Evolutionary conservation across 2,113 vertebrate species (phyloP).

Genomic region (Dipodomys ordii): DNA sequence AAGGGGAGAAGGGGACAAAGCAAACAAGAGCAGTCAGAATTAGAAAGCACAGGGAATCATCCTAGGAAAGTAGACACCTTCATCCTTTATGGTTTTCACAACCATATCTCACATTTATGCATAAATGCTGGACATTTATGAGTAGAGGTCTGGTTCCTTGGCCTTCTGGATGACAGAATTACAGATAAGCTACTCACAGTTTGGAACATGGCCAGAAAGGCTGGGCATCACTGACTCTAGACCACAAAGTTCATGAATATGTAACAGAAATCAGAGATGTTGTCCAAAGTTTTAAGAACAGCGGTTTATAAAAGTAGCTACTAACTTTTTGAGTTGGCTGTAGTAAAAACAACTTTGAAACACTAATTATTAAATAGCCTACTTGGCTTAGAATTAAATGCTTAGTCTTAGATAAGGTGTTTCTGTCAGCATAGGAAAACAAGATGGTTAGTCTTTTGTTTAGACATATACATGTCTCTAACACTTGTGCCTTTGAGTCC

Average conservation of each 20-base stretch:
- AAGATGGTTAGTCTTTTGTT: background rate
- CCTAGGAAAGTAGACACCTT: background rate
- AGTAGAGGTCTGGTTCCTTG: background rate
- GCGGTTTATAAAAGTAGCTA: background rate
- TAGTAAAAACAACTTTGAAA: background rate
- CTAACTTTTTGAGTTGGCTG: background rate
- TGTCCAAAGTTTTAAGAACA: background rate
- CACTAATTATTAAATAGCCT: background rate
- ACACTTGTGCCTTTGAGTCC: no score
- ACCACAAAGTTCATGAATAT: background rate
- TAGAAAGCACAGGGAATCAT: background rate
- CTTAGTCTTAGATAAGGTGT: background rate
- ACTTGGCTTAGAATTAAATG: background rate
- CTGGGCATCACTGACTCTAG: rapidly evolving
- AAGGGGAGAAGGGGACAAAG: no score
- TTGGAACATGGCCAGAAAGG: rapidly evolving
- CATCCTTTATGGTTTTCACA: background rate
- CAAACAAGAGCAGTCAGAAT: background rate
- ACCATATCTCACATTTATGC: no score
- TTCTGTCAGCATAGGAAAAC: background rate
- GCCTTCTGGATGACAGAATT: background rate
- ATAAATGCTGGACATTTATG: background rate
- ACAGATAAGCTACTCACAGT: rapidly evolving
- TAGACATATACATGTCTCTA: background rate
- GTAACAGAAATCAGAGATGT: background rate